Evolutionary conservation across 2,888 invertebrate genomes (phyloP), one percentile per base, ranked within the genome.

Genomic region (Leptopilina drosophilae): DNA sequence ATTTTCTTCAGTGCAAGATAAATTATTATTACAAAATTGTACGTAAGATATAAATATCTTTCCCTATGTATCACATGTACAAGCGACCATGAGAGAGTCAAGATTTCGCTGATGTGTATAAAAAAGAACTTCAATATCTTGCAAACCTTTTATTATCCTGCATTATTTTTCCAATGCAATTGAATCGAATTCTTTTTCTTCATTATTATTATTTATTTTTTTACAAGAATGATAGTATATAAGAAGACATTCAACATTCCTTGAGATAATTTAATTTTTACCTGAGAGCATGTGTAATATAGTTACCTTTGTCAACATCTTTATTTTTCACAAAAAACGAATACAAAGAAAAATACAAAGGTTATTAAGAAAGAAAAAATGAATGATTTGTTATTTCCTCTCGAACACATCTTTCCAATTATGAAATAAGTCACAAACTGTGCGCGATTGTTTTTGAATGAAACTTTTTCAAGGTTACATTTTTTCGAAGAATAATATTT

Each of bases 371-470:
- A 33, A 33, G 4, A 33, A 33, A 49, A 49, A 49, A 56, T 20
- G 53, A 42, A 53, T n/a, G 56, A 56, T 73, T 73, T 73, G 56
- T 73, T 56, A 73, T 62, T 62, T 62, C 15, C 62, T 62, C 62
- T 62, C 62, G 62, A 62, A 20, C 20, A 62, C 73, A 73, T 73
- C 73, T 73, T 33, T 73, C 56, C 73, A 56, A 33, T 59, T 73
- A 73, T 56, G 56, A 73, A 73, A 73, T 73, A 73, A 73, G 73
- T 73, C 73, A 73, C 73, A 56, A 73, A 15, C n/a, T 14, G 33
- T 33, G 5, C 33, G 33, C 56, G 73, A 73, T 73, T 56, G 73
- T 56, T 49, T 33, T 49, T 42, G n/a, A 73, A 56, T 73, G 33
- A 56, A 7, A 12, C 15, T 56, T 33, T 33, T 33, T 73, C 56